Evolutionary conservation across 2,888 invertebrate species (phyloP), one percentile per base, ranked within the genome.

Genomic region (Caenorhabditis macrosperma): DNA sequence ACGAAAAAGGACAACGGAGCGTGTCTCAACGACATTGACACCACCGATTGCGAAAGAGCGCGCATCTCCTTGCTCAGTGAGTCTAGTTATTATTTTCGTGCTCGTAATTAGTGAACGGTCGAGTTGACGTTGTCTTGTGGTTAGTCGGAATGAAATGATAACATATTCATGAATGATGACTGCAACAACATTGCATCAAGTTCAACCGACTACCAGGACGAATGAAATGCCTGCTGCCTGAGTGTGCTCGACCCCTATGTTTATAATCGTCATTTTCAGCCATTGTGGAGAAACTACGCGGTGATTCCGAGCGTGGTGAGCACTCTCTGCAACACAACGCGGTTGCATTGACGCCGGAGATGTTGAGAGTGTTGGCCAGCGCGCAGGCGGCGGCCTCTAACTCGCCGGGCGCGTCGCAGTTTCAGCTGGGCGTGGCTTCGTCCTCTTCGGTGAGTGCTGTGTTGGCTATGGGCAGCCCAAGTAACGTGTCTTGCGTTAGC

Each of bases 11-110:
- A 88, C 48, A 85, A 89, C 44, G 83, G 95, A 95, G 46, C 95
- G 95, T 82, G 94, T 95, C 93, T 97, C 84, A 95, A 95, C 77
- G 96, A 96, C 91, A 96, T 97, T 89, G 97, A 97, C 91, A 97
- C 97, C 1, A 95, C 96, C 61, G 96, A 97, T 92, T 97, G 96
- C 92, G 96, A 96, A 91, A 95, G 95, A 92, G 96, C 96, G 78
- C 93, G 86, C 15, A 63, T 55, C 7, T 85, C 85, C 12, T 68
- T 88, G 26, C 52, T 84, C n/a, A 69, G 85, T 85, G 33, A 66
- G 81, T 82, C 35, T 17, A 22, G 1, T 15, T 22, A 24, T 44
- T 0, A 55, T 35, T 15, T 3, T 28, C n/a, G n/a, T 59, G 4
- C 15, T 6, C 35, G 22, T 50, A 35, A 15, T 54, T 54, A 52